Evolutionary conservation across 2,113 vertebrate genomes (phyloP).

Genomic region (Eulemur rufifrons): DNA sequence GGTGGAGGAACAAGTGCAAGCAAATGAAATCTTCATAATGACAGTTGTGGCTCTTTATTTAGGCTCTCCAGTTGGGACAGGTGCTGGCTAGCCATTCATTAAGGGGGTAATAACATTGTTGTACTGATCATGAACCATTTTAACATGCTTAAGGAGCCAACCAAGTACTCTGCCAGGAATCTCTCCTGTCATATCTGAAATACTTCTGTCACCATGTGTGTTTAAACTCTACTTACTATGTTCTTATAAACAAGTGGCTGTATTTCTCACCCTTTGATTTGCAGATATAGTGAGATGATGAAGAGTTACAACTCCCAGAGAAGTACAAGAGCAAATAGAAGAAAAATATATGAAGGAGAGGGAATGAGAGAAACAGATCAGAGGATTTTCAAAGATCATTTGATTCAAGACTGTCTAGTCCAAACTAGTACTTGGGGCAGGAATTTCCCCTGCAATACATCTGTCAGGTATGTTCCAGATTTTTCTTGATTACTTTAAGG

Average conservation of each 20-base stretch:
- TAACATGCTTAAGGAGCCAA: neutral
- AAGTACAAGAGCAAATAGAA: neutral
- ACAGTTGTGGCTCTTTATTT: conserved; percentile 26
- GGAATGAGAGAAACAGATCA: neutral
- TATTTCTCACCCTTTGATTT: neutral
- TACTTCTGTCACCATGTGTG: neutral
- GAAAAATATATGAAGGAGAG: neutral
- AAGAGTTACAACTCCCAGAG: neutral
- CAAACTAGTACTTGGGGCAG: neutral
- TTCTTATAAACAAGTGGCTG: neutral
- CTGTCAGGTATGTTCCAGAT: neutral
- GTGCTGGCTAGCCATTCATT: neutral
- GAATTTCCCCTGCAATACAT: neutral
- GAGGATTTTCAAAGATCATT: neutral
- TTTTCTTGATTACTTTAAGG: neutral
- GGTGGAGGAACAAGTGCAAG: conserved; percentile 14
- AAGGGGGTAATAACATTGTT: neutral
- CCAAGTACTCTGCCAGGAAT: neutral
- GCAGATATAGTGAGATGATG: neutral
- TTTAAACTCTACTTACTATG: neutral
- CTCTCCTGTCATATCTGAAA: conserved; percentile 38
- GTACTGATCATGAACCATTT: neutral
- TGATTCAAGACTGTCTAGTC: neutral
- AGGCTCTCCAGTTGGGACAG: conserved; percentile 1
- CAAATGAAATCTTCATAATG: conserved; percentile 41